phyloP scores from a whole-genome alignment of 2,888 invertebrate genomes.

The Synanthedon vespiformis region DNA sequence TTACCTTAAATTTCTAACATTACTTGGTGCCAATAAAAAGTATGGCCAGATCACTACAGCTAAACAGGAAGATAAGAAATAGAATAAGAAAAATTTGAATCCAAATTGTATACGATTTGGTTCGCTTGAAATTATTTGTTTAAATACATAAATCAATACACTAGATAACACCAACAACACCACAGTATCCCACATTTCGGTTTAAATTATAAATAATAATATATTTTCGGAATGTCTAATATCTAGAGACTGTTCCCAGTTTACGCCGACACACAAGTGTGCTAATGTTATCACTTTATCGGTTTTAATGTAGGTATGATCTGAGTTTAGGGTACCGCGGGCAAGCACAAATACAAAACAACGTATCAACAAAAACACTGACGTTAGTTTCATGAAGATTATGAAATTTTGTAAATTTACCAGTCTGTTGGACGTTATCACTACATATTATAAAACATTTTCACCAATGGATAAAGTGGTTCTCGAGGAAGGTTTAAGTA shows the following conservation, averaged over 20 bases:
- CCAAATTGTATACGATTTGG: constrained; percentile 36
- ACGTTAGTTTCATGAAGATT: too few species aligned
- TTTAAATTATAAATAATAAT: constrained; percentile 3
- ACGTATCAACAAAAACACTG: too few species aligned
- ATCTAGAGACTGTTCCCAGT: not conserved
- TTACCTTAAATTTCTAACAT: constrained; percentile 52
- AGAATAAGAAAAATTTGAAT: constrained; percentile 31
- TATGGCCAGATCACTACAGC: constrained; percentile 33
- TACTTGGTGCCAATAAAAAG: constrained; percentile 38
- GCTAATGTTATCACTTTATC: not conserved
- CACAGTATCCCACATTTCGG: constrained; percentile 34
- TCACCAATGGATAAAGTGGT: too few species aligned
- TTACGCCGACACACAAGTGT: not conserved
- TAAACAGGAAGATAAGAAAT: constrained; percentile 21
- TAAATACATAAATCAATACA: constrained; percentile 26
- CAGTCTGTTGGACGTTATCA: too few species aligned
- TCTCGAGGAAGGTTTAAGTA: too few species aligned
- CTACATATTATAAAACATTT: too few species aligned
- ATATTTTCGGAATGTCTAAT: not conserved
- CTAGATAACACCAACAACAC: constrained; percentile 22
- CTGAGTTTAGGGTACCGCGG: not conserved
- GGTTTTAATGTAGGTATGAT: not conserved
- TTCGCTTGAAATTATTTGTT: constrained; percentile 28
- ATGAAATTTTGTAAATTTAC: too few species aligned
- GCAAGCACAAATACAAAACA: too few species aligned